Base-by-base conservation (phyloP, 2,797 vertebrate species). In the Syndactyla subalaris region DNA sequence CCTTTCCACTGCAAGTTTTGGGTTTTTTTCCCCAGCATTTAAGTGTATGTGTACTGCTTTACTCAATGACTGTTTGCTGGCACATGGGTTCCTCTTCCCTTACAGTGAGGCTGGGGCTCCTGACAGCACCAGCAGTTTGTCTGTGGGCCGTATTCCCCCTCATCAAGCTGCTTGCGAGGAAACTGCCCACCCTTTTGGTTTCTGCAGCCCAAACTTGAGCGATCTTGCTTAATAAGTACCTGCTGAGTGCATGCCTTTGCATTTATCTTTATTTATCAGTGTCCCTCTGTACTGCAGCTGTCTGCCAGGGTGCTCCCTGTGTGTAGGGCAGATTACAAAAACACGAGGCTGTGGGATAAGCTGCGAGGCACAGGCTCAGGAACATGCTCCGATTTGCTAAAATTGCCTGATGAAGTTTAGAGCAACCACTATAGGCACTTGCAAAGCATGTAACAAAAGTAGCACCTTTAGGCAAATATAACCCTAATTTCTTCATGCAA, bases 171-270 rank as follows among this genome's bases (percentile, higher is more conserved):
- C 74, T 27, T 34, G 32, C 52, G 38, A 11, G 41, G 12, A 52
- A 4, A 38, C 6, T 1, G 0, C 66, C 3, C 29, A 6, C 2
- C 12, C 30, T 78, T 73, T 43, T 22, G 38, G 26, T 57, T 71
- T 43, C 34, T 3, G 0, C 51, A 62, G 58, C 55, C 43, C 46
- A 21, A 34, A 24, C 24, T 46, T 1, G 0, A 3, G 2, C 19
- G 12, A 21, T 68, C 38, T 70, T 38, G 54, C 66, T 49, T 15
- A 24, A 34, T 4, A 12, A 27, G 18, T 22, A 23, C 41, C 43
- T 17, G 19, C 62, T 0, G 1, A 45, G 54, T 2, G 9, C 66
- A 23, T 24, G 62, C 34, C 30, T 81, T 41, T 17, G 36, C 52
- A 77, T 59, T 66, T 10, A 2, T 21, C 73, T 70, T 32, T 59